These are phyloP conservation scores for Osmerus mordax DNA, from an alignment of 2,113 vertebrate genomes.

Conservation along the genomic window DNA sequence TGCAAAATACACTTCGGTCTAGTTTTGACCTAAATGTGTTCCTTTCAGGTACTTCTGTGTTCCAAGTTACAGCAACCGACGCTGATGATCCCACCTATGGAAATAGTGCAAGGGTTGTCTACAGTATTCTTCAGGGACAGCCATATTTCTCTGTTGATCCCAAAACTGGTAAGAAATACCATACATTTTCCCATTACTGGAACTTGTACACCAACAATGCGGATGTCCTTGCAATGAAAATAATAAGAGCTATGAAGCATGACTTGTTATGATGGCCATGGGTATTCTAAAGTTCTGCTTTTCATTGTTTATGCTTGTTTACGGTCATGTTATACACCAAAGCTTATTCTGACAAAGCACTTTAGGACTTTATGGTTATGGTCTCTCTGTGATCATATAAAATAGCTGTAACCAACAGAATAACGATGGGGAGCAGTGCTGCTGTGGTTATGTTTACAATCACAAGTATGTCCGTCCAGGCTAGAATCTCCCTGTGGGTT, in stretches of 20 bases:
- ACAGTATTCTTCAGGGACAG: slow-evolving; percentile 96
- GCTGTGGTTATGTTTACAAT: slow-evolving; percentile 1
- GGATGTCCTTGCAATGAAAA: not conserved
- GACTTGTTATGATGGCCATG: too few species aligned
- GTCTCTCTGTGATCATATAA: slow-evolving; percentile 46
- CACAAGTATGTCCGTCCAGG: slow-evolving; percentile 22
- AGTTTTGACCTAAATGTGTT: not conserved
- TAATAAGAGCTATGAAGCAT: not conserved
- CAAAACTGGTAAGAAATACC: slow-evolving; percentile 80
- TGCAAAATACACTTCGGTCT: not conserved
- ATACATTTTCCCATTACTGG: not conserved
- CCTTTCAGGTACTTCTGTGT: slow-evolving; percentile 87
- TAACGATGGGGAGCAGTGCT: slow-evolving; percentile 34
- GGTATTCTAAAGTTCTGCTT: too few species aligned
- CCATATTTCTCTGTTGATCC: slow-evolving; percentile 98
- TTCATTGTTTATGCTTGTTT: not conserved
- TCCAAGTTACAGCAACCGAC: slow-evolving; percentile 92
- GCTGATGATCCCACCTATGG: slow-evolving; percentile 96
- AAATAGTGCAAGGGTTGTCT: slow-evolving; percentile 94
- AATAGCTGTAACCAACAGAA: slow-evolving; percentile 29
- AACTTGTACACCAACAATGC: not conserved
- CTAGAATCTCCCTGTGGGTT: slow-evolving; percentile 49
- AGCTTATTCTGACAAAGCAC: slow-evolving; percentile 10
- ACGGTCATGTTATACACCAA: not conserved
- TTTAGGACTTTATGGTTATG: slow-evolving; percentile 34